A percentile compares a stretch with the other conserved stretches of the same genome.
phyloP scores from a whole-genome alignment of 2,888 invertebrate species.

The Pteria penguin region DNA sequence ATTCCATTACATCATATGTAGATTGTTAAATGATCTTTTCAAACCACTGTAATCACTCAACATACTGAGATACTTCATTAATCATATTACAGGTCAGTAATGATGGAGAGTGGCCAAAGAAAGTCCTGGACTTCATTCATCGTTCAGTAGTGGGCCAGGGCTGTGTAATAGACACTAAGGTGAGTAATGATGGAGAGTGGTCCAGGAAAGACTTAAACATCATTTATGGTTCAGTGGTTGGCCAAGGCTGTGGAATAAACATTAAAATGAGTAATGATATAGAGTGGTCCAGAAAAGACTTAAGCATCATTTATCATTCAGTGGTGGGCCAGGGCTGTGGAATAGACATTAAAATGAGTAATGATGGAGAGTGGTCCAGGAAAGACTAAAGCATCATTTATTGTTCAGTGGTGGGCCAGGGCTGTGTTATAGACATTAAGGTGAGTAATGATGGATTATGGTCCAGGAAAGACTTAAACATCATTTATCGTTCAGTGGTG shows the following conservation, averaged over 20 bases:
- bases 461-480: no score
- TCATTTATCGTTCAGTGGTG: no score
- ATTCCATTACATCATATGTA: no score
- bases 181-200: conserved; percentile 63
- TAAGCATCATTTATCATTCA: no score
- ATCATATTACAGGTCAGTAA: conserved; percentile 57
- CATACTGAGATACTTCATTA: no score
- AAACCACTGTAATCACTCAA: no score
- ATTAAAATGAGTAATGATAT: conserved; percentile 57
- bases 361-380: conserved; percentile 62
- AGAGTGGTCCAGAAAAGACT: no score
- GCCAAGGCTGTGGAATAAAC: conserved; percentile 53
- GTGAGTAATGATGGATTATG: no score
- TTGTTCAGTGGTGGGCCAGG: conserved; percentile 60
- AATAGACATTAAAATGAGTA: no score
- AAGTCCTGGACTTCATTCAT: conserved; percentile 62
- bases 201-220: conserved; percentile 54
- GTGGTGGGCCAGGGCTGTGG: no score
- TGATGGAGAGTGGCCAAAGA: conserved; percentile 60
- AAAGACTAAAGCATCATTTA: conserved; percentile 62
- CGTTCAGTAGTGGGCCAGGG: conserved; percentile 60
- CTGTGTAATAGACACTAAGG: conserved; percentile 57
- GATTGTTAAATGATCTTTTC: no score
- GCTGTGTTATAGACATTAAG: conserved; percentile 55
- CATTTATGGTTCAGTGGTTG: conserved; percentile 66